Base-by-base conservation (phyloP, 2,888 invertebrate species). In the Acholoe squamosa region DNA sequence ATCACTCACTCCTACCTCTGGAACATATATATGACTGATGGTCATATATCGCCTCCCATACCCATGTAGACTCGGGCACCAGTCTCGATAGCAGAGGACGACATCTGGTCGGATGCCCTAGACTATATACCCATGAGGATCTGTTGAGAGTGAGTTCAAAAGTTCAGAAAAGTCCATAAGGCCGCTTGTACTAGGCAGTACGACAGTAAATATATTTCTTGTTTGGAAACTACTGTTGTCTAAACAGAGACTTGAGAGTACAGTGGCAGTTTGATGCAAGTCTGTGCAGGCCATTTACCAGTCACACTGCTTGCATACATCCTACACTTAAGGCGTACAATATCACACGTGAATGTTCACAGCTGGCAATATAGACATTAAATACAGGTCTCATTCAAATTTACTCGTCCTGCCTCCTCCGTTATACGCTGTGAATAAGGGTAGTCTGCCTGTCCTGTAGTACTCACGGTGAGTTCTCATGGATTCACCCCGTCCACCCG, bases 271-370 rank as follows among this genome's bases (percentile, higher is more conserved):
- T 61, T 61, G 22, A 61, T 19, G 61, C 25, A n/a, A n/a, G 19
- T 61, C 22, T 61, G 25, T n/a, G 61, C 61, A n/a, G 22, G 5
- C 61, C 61, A 3, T 61, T 61, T n/a, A n/a, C 61, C 61, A 61
- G 61, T 61, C 61, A 61, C 61, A 19, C 25, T 19, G 61, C 25
- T n/a, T 61, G 22, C 61, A 19, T 61, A 61, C 25, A 61, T 61
- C 19, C 61, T 43, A 43, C 43, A 43, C 25, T 71, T 71, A 71
- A 1, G 28, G 71, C 31, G 28, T 71, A 28, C 28, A 28, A 71
- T 71, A 71, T 71, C 71, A 71, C 71, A 28, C 25, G 71, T 22
- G 71, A 71, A 71, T 28, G n/a, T n/a, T 28, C 71, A 28, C 71
- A 25, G n/a, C 28, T 28, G 71, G 28, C 28, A 28, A 14, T 71